These are phyloP conservation scores for Polyploca ridens DNA, from an alignment of 2,888 invertebrate species.

Conservation along the genomic window DNA sequence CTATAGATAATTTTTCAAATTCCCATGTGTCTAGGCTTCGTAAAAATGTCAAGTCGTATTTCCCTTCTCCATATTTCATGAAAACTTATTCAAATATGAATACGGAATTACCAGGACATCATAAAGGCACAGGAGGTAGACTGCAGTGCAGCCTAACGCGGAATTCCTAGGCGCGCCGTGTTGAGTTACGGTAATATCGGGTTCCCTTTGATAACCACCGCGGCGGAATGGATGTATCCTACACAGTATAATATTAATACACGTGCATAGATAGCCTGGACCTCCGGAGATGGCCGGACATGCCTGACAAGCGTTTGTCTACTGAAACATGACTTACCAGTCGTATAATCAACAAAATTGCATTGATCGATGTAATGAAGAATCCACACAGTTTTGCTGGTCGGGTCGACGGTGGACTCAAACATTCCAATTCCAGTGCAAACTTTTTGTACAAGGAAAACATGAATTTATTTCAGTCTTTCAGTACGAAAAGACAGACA, in stretches of 20 bases:
- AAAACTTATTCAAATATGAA: neutral
- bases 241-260: conserved; percentile 7
- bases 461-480: neutral
- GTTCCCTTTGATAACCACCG: conserved; percentile 60
- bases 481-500: neutral
- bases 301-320: neutral
- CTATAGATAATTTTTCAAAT: no score
- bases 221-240: conserved; percentile 8
- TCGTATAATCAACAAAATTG: neutral
- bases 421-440: neutral
- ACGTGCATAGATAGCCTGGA: neutral
- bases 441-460: neutral
- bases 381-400: neutral
- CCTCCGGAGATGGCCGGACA: conserved; percentile 9
- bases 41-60: no score
- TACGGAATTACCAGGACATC: conserved; percentile 15
- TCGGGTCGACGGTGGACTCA: neutral
- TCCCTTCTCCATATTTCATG: neutral
- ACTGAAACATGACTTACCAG: neutral
- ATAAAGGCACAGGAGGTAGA: conserved; percentile 10
- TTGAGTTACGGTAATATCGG: conserved; percentile 65
- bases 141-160: conserved; percentile 46
- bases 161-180: conserved; percentile 65
- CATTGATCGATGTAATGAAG: neutral
- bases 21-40: no score